A percentile compares a stretch with the other conserved stretches of the same genome.
These are phyloP conservation scores for Buphagus erythrorhynchus DNA, from an alignment of 2,797 vertebrate species.

Conservation along the genomic window DNA sequence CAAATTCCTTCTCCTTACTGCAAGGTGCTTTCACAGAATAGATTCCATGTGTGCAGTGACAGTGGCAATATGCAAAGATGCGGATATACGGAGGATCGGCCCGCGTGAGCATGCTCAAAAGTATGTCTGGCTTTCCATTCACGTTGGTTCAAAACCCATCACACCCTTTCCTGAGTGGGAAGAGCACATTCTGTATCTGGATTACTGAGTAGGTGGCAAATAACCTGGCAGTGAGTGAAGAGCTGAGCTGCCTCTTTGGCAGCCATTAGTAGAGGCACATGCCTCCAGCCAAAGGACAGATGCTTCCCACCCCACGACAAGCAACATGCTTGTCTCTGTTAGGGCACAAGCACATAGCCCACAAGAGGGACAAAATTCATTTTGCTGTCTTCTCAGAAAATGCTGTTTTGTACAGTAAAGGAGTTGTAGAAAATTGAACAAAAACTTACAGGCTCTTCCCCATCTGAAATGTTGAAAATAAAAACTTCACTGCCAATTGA, in stretches of 20 bases:
- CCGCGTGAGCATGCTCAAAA: fast-evolving
- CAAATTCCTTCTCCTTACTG: neutral
- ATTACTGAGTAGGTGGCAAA: neutral
- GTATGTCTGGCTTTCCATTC: neutral
- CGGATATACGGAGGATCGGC: fast-evolving
- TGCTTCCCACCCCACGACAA: neutral
- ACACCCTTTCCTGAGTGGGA: neutral
- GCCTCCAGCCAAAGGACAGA: neutral
- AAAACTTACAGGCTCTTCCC: neutral
- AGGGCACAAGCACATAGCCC: neutral
- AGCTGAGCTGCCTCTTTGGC: neutral
- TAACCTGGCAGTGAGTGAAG: fast-evolving
- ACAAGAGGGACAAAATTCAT: neutral
- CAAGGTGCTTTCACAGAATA: neutral
- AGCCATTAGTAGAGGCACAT: neutral
- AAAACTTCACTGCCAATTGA: neutral
- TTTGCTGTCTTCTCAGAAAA: neutral
- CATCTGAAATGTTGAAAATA: neutral
- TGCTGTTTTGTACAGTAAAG: neutral
- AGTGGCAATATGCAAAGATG: fast-evolving
- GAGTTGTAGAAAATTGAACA: neutral
- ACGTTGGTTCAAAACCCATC: neutral
- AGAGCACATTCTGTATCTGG: neutral
- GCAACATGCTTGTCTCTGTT: neutral
- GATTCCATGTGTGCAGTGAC: fast-evolving